Conservation (phyloP, 1,140 invertebrate species). For the Zaprionus ghesquierei region DNA sequence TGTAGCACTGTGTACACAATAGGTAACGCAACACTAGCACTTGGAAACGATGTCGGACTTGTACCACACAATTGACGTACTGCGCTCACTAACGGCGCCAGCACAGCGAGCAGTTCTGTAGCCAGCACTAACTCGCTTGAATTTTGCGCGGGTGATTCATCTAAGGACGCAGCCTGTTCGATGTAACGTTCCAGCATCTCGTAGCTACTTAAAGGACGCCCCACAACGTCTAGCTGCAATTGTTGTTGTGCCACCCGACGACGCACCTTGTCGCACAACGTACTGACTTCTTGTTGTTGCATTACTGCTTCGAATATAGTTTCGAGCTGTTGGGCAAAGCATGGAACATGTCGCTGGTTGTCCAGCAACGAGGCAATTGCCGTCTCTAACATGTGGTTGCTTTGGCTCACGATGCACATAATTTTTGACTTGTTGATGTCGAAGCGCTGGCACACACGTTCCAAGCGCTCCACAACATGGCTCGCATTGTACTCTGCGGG, state of each 20-base stretch:
- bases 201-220: constrained; percentile 19
- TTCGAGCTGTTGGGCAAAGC: constrained; percentile 33
- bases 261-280: constrained; percentile 29
- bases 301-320: constrained; percentile 13
- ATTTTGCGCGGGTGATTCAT: constrained; percentile 2
- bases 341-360: constrained; percentile 36
- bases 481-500: constrained; percentile 16
- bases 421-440: constrained; percentile 43
- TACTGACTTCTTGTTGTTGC: constrained; percentile 14
- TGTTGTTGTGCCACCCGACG: not conserved
- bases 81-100: constrained; percentile 33
- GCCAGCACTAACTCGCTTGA: constrained; percentile 19
- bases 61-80: constrained; percentile 29
- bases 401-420: constrained; percentile 32
- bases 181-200: constrained; percentile 36
- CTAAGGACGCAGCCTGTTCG: not conserved
- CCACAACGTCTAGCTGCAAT: constrained; percentile 2
- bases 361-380: constrained; percentile 27
- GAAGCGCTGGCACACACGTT: constrained; percentile 34
- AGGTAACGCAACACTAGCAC: constrained; percentile 44
- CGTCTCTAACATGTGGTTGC: constrained; percentile 19
- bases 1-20: constrained; percentile 38
- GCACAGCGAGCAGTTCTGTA: constrained; percentile 15
- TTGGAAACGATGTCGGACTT: not conserved
- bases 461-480: constrained; percentile 34